These are phyloP conservation scores for Mormyrus lacerda DNA, from an alignment of 2,113 vertebrate species.

Conservation along the genomic window DNA sequence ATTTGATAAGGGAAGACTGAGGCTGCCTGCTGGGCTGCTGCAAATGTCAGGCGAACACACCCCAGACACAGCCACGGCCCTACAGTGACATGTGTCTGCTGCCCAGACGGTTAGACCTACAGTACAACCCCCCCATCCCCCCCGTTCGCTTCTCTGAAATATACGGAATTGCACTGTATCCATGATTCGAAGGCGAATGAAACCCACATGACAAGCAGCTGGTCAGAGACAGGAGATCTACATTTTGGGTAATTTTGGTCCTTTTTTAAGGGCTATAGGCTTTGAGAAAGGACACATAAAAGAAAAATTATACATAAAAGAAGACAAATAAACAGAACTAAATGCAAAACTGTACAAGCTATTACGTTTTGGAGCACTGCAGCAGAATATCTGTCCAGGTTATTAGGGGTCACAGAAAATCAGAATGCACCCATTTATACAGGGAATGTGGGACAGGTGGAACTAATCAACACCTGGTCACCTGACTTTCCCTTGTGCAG, in stretches of 20 bases:
- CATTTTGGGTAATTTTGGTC: background rate
- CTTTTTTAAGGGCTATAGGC: background rate
- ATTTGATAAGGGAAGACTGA: constrained; percentile 17
- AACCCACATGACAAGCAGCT: background rate
- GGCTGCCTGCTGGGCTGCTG: constrained; percentile 27
- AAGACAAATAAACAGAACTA: background rate
- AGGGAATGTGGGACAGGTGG: background rate
- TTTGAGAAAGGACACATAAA: background rate
- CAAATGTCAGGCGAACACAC: background rate
- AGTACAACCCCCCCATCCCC: background rate
- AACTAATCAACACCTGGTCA: background rate
- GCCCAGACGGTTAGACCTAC: background rate
- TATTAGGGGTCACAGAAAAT: background rate
- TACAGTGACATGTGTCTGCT: background rate
- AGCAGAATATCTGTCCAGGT: background rate
- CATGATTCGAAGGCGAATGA: background rate
- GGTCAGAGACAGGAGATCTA: background rate
- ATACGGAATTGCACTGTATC: background rate
- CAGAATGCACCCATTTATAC: background rate
- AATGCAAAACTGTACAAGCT: background rate
- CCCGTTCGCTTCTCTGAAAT: background rate
- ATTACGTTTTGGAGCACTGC: constrained; percentile 10
- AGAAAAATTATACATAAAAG: background rate
- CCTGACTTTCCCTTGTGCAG: background rate
- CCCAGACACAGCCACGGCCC: background rate